A percentile compares a stretch with the other conserved stretches of the same genome.
Evolutionary conservation across 1,140 invertebrate species (phyloP).

Genomic region (Drosophila aff.): DNA sequence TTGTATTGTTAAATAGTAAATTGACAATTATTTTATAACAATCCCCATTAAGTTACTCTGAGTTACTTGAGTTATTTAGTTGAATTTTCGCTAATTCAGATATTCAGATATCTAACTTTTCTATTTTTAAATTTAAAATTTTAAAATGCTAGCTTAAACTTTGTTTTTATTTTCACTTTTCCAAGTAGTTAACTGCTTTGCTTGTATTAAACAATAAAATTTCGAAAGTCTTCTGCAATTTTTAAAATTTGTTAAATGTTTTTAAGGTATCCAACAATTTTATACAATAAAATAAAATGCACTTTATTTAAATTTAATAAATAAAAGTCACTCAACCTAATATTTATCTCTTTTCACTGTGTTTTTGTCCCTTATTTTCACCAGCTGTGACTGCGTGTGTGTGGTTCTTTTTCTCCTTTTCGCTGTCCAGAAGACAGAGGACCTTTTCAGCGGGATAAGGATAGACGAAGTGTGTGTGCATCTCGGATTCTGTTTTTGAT

Average conservation of each 20-base stretch:
- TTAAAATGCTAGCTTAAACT: neutral
- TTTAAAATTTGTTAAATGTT: neutral
- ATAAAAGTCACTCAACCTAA: neutral
- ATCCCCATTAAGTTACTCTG: too few species aligned
- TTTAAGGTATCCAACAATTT: neutral
- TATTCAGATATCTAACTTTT: too few species aligned
- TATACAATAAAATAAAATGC: too few species aligned
- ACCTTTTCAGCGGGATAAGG: constrained; percentile 9
- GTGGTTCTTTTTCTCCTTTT: neutral
- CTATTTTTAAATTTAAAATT: too few species aligned
- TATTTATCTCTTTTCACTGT: neutral
- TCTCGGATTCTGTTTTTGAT: constrained; percentile 21
- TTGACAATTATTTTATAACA: too few species aligned
- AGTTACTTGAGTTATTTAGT: too few species aligned
- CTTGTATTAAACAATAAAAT: too few species aligned
- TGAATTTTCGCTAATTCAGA: too few species aligned
- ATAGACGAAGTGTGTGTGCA: constrained; percentile 25
- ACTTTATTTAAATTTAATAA: neutral
- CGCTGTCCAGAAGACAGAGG: constrained; percentile 4
- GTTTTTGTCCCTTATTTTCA: neutral
- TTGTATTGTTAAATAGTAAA: too few species aligned
- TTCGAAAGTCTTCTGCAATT: neutral
- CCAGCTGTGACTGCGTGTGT: constrained; percentile 4
- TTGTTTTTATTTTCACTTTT: neutral
- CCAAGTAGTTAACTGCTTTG: neutral